phyloP scores from a whole-genome alignment of 1,140 invertebrate genomes.

The Zaprionus davidi region DNA sequence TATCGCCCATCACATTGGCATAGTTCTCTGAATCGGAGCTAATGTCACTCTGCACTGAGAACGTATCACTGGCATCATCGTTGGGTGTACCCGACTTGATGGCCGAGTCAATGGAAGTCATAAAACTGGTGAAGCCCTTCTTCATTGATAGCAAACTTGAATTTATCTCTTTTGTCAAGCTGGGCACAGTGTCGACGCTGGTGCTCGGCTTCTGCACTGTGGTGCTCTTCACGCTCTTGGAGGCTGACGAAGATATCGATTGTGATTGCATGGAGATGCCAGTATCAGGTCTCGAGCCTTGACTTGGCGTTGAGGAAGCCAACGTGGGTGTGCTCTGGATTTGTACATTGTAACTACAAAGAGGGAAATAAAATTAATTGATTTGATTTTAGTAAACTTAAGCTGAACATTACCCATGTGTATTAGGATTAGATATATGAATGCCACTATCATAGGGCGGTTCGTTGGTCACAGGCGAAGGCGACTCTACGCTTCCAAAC shows the following conservation, averaged over 20 bases:
- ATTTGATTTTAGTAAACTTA: not conserved
- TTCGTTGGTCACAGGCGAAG: constrained; percentile 81
- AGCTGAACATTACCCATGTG: constrained; percentile 69
- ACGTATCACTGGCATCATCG: constrained; percentile 89
- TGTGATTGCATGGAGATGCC: constrained; percentile 80
- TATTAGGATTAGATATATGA: constrained; percentile 82
- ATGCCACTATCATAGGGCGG: constrained; percentile 72
- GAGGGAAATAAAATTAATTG: constrained; percentile 3
- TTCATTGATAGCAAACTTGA: constrained; percentile 90
- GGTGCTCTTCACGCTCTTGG: constrained; percentile 72
- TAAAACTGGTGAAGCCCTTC: constrained; percentile 91
- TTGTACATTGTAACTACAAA: constrained; percentile 78
- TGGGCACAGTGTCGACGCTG: constrained; percentile 62
- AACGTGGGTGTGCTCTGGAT: constrained; percentile 80
- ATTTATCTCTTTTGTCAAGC: constrained; percentile 80
- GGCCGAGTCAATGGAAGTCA: constrained; percentile 92
- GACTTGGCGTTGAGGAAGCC: constrained; percentile 76
- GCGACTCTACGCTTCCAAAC: constrained; percentile 82
- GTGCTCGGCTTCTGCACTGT: constrained; percentile 35
- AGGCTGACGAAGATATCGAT: constrained; percentile 69
- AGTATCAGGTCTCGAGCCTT: constrained; percentile 82
- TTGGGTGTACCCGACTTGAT: constrained; percentile 87
- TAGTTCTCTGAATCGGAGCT: constrained; percentile 93
- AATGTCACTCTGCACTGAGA: constrained; percentile 90
- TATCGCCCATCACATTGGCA: constrained; percentile 88